Base-by-base conservation (phyloP, 2,888 invertebrate species). In the Xiphydria camelus region DNA sequence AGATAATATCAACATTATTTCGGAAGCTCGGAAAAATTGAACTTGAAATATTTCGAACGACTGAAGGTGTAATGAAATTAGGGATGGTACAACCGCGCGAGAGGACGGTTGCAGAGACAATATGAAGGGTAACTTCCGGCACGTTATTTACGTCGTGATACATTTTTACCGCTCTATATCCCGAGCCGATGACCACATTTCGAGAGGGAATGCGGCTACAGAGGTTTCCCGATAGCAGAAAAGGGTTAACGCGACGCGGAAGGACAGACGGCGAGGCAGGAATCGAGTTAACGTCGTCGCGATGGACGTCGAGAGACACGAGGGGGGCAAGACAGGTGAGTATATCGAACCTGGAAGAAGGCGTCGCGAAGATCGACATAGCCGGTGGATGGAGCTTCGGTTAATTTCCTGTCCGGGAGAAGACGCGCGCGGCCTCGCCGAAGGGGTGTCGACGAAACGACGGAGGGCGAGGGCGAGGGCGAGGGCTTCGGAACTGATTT, bases 401-500 rank as follows among this genome's bases (percentile, higher is more conserved):
- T 58, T 59, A 57, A 61, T 61, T 61, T 61, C 61, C 61, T 57
- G 61, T 55, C 41, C 45, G 46, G 40, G 47, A 51, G 40, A 35
- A 23, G 33, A 20, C 35, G n/a, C 31, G 32, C 32, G 37, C 22
- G 23, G 23, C 23, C 10, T 19, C 14, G 31, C 22, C 18, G 17
- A 15, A n/a, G 22, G 34, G 12, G 39, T 19, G 9, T 38, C 14
- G 23, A 23, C 32, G 34, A 38, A 32, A 35, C 39, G 29, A 20
- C 21, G 22, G 33, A 33, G 20, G 25, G 15, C 10, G 34, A 26
- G 20, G 41, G 18, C 32, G 37, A 36, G 14, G 20, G 18, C 19
- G 18, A 31, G 14, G 25, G 32, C 34, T 38, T 31, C 35, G 25
- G 46, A 45, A 20, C 33, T 40, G 45, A 53, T 50, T 50, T 50